Evolutionary conservation across 1,140 invertebrate species (phyloP).

Genomic region (Chironomus tepperi): DNA sequence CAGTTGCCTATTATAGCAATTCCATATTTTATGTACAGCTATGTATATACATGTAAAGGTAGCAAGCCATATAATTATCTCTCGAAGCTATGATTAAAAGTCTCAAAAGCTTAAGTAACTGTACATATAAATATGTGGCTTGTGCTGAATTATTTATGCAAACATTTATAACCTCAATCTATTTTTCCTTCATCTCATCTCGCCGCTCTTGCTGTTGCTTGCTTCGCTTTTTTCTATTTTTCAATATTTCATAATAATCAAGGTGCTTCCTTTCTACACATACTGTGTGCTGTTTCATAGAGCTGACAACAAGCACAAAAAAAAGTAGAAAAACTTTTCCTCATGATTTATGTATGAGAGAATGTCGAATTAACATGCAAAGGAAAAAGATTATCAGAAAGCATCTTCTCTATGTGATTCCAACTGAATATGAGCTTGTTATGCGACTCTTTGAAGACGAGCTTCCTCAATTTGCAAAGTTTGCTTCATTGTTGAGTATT

Average conservation of each 20-base stretch:
- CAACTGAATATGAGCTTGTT: too few relatives aligned
- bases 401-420: neutral
- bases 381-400: neutral
- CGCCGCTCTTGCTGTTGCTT: too few relatives aligned
- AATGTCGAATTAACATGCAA: slow-evolving; percentile 8
- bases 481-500: too few relatives aligned
- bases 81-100: slow-evolving; percentile 19
- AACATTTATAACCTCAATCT: slow-evolving; percentile 23
- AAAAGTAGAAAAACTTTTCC: too few relatives aligned
- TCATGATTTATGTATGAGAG: slow-evolving; percentile 1
- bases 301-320: too few relatives aligned
- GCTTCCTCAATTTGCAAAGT: too few relatives aligned
- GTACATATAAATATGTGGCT: neutral
- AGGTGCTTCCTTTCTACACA: neutral
- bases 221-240: neutral
- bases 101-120: neutral
- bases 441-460: too few relatives aligned
- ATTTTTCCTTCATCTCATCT: neutral
- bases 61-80: slow-evolving; percentile 17
- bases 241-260: neutral
- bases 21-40: neutral
- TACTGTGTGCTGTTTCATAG: too few relatives aligned
- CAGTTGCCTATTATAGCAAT: too few relatives aligned
- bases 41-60: neutral
- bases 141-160: slow-evolving; percentile 19